phyloP scores from a whole-genome alignment of 2,113 vertebrate species.

The Uria aalge region DNA sequence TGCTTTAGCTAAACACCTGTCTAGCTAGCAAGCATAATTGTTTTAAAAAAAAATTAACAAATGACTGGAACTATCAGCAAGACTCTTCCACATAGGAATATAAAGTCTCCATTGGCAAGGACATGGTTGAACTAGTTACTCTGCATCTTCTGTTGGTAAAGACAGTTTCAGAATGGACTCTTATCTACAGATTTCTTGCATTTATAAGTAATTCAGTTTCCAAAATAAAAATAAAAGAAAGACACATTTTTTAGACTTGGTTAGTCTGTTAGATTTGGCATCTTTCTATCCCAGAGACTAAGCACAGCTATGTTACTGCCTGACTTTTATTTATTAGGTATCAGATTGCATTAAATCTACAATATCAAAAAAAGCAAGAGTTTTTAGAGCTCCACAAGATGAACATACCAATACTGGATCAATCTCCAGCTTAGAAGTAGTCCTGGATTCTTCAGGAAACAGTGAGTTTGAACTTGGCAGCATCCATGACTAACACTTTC shows the following conservation, averaged over 20 bases:
- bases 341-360: not conserved
- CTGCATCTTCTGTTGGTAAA: not conserved
- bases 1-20: not conserved
- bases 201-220: not conserved
- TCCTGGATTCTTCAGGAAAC: not conserved
- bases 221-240: conserved; percentile 16
- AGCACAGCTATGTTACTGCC: not conserved
- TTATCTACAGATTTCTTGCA: not conserved
- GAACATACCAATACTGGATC: not conserved
- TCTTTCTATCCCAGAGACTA: not conserved
- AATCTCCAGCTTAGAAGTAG: not conserved
- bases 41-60: not conserved
- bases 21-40: not conserved
- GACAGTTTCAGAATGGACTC: not conserved
- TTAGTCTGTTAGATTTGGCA: not conserved
- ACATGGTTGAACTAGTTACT: not conserved
- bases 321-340: not conserved
- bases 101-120: not conserved
- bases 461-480: not conserved
- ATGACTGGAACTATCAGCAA: not conserved
- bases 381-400: not conserved
- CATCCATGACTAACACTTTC: not conserved
- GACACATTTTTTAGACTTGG: not conserved
- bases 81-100: not conserved
- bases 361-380: not conserved